Base-by-base conservation (phyloP, 2,888 invertebrate species). In the Hyles lineata region DNA sequence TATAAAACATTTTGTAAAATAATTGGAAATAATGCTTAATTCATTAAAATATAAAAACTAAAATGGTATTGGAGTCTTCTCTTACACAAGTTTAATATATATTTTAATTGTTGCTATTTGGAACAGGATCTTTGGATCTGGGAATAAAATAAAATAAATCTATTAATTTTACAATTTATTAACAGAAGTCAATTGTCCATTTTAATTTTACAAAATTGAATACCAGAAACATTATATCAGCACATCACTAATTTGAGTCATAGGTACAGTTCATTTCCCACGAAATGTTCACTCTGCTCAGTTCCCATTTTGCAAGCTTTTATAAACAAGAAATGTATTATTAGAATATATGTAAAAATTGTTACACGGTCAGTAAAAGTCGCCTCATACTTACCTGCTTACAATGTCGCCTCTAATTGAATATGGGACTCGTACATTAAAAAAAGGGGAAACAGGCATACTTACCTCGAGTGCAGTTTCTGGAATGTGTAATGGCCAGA, bases 251-350 rank as follows among this genome's bases (percentile, higher is more conserved):
- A 80, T 80, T n/a, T 82, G 77, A 81, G 84, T 85, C 84, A 85
- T 82, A 79, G 78, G 78, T 80, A 79, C 75, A 84, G 85, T 87
- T 85, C 80, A 75, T 85, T 83, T 83, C 75, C 82, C 89, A 89
- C 88, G 86, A 83, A 83, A 87, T 90, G 90, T 90, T 88, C 91
- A 88, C 90, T 87, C 85, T 77, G 85, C 83, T 89, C 87, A 87
- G 89, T 89, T 91, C 83, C 92, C 92, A 81, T 92, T 92, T 92
- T 91, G 93, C 91, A 92, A 92, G 93, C 93, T 93, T 92, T 91
- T 89, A 87, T 89, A 88, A 69, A 90, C 84, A 89, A 91, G 67
- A 67, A 67, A 67, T 67, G n/a, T 67, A 67, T 50, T 23, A 67
- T 67, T 67, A 67, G 67, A 67, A 50, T 50, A 50, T 50, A 23